Evolutionary conservation across 2,797 vertebrate species (phyloP).

Genomic region (Manis crassicaudata): DNA sequence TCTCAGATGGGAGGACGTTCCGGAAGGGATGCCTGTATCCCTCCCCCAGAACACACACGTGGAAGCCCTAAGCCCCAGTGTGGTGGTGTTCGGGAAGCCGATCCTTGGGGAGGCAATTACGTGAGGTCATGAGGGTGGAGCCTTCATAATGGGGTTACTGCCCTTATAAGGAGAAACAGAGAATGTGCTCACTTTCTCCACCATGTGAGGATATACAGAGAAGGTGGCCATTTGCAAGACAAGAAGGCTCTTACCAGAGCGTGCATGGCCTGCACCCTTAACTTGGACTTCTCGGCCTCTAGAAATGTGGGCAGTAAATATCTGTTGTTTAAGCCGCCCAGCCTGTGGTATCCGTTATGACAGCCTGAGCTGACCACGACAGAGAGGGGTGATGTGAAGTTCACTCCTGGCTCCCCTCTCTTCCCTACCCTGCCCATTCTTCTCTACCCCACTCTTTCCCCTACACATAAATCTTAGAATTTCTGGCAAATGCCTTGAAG

Average conservation of each 20-base stretch:
- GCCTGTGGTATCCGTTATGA: background rate
- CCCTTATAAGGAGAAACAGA: background rate
- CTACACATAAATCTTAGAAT: background rate
- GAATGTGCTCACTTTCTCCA: background rate
- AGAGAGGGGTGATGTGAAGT: background rate
- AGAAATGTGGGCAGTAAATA: background rate
- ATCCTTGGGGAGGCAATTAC: background rate
- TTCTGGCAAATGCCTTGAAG: background rate
- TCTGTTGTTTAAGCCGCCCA: background rate
- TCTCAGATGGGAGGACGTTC: background rate
- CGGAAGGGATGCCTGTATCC: background rate
- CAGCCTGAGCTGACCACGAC: background rate
- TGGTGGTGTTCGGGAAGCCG: background rate
- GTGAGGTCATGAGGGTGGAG: background rate
- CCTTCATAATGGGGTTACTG: background rate
- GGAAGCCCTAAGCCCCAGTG: background rate
- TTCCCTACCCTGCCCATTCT: background rate
- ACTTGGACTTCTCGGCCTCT: background rate
- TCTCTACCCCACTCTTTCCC: no score
- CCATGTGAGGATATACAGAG: background rate
- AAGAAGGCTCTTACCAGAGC: background rate
- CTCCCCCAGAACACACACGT: background rate
- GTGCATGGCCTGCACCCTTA: rapidly evolving
- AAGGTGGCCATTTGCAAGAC: background rate
- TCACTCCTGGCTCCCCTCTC: background rate